Percentiles rank a stretch among this genome's conserved stretches.
phyloP scores from a whole-genome alignment of 1,140 invertebrate species.

The Drosophila novamexicana region DNA sequence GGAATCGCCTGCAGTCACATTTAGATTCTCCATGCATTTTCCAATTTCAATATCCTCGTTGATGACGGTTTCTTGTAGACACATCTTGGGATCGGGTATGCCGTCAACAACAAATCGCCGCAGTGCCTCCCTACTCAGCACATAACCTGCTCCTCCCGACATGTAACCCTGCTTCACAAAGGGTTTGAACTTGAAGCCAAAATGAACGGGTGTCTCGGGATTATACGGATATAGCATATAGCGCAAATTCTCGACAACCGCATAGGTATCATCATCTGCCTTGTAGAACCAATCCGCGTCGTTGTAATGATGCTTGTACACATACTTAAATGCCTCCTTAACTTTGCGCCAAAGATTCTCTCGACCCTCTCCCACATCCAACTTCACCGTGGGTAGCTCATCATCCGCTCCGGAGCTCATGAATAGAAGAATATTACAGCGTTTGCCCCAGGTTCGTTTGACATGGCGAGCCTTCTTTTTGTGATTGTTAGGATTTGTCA shows the following conservation, averaged over 20 bases:
- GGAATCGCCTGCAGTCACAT: slow-evolving; percentile 94
- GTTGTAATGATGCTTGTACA: slow-evolving; percentile 92
- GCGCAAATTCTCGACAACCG: slow-evolving; percentile 95
- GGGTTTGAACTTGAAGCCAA: slow-evolving; percentile 95
- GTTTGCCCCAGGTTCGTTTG: slow-evolving; percentile 96
- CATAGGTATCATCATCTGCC: slow-evolving; percentile 97
- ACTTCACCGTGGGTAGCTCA: slow-evolving; percentile 88
- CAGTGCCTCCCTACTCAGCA: slow-evolving; percentile 92
- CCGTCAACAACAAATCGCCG: slow-evolving; percentile 90
- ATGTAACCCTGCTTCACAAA: slow-evolving; percentile 96
- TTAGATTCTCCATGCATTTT: slow-evolving; percentile 94
- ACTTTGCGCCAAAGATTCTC: slow-evolving; percentile 97
- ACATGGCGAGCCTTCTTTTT: slow-evolving; percentile 95
- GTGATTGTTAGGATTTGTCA: slow-evolving; percentile 96
- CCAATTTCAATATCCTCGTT: slow-evolving; percentile 97
- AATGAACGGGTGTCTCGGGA: slow-evolving; percentile 91
- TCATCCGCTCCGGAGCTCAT: slow-evolving; percentile 92
- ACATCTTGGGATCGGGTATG: slow-evolving; percentile 89
- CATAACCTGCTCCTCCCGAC: slow-evolving; percentile 97
- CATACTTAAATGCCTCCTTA: slow-evolving; percentile 95
- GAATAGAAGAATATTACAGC: slow-evolving; percentile 95
- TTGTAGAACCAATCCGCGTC: slow-evolving; percentile 98
- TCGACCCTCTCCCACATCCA: slow-evolving; percentile 93
- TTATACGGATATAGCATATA: slow-evolving; percentile 93
- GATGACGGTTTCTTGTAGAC: slow-evolving; percentile 82